These are phyloP conservation scores for Microctenopoma stevenorrisi DNA, from an alignment of 2,797 vertebrate species.

Conservation along the genomic window DNA sequence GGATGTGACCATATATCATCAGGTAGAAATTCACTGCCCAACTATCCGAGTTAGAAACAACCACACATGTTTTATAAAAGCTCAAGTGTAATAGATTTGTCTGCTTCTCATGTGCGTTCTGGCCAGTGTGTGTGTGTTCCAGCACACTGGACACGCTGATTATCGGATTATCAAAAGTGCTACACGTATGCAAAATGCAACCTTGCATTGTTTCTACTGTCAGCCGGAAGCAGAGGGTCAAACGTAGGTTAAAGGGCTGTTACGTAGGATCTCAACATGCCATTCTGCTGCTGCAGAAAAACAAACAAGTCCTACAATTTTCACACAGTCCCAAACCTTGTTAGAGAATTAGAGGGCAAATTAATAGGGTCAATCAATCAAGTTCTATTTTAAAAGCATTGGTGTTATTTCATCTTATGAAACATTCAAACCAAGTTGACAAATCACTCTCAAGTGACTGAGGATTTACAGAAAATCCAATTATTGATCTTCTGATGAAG, in stretches of 20 bases:
- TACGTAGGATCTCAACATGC: neutral
- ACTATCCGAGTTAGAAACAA: neutral
- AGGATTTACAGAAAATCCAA: conserved; percentile 35
- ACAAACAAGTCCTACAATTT: neutral
- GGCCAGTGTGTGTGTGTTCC: neutral
- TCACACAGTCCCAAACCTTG: conserved; percentile 10
- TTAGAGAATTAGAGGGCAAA: neutral
- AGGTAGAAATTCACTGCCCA: neutral
- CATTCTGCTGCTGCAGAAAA: neutral
- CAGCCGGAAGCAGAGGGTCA: no score
- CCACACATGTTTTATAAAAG: neutral
- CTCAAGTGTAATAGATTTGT: neutral
- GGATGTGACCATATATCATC: conserved; percentile 14
- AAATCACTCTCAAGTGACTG: conserved; percentile 12
- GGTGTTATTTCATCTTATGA: conserved; percentile 19
- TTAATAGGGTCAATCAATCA: conserved; percentile 22
- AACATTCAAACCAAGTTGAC: conserved; percentile 9
- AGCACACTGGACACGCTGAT: no score
- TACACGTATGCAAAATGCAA: neutral
- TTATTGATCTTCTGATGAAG: conserved; percentile 40
- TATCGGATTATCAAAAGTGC: neutral
- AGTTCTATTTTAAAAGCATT: conserved; percentile 16
- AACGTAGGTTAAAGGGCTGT: neutral
- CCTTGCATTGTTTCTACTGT: no score
- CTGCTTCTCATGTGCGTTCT: no score